These are phyloP conservation scores for Drosophila borealis DNA, from an alignment of 2,888 invertebrate genomes.

Conservation along the genomic window DNA sequence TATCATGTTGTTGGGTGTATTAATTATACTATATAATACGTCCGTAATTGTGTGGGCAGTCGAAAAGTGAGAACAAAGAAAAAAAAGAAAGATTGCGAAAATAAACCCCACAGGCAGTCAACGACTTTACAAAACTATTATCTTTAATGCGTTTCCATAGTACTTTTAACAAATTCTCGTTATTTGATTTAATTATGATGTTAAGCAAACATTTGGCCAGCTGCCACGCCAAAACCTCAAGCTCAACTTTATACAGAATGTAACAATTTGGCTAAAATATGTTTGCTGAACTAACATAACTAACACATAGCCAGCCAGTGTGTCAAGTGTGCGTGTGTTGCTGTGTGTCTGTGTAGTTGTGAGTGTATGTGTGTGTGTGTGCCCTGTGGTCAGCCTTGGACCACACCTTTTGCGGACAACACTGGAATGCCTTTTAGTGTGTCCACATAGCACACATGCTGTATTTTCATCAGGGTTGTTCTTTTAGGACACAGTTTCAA, in stretches of 20 bases:
- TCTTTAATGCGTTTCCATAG: slow-evolving; percentile 4
- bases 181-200: slow-evolving; percentile 21
- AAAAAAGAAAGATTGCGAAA: neutral
- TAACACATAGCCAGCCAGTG: neutral
- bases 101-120: neutral
- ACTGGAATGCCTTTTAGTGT: slow-evolving; percentile 1
- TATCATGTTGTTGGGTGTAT: slow-evolving; percentile 29
- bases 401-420: slow-evolving; percentile 35
- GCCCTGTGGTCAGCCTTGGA: slow-evolving; percentile 42
- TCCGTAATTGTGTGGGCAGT: slow-evolving; percentile 12
- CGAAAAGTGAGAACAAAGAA: neutral
- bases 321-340: slow-evolving; percentile 2
- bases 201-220: slow-evolving; percentile 31
- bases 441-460: neutral
- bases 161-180: slow-evolving; percentile 14
- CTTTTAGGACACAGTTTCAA: neutral
- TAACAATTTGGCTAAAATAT: slow-evolving; percentile 63
- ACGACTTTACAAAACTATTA: neutral
- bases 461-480: slow-evolving; percentile 2
- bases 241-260: slow-evolving; percentile 31
- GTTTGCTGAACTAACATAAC: slow-evolving; percentile 47
- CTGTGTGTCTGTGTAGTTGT: neutral
- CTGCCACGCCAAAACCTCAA: slow-evolving; percentile 2
- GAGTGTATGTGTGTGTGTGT: neutral
- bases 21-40: slow-evolving; percentile 35